Percentiles rank a stretch among this genome's conserved stretches.
These are phyloP conservation scores for Pseudopodoces humilis DNA, from an alignment of 2,113 vertebrate genomes.

Conservation along the genomic window DNA sequence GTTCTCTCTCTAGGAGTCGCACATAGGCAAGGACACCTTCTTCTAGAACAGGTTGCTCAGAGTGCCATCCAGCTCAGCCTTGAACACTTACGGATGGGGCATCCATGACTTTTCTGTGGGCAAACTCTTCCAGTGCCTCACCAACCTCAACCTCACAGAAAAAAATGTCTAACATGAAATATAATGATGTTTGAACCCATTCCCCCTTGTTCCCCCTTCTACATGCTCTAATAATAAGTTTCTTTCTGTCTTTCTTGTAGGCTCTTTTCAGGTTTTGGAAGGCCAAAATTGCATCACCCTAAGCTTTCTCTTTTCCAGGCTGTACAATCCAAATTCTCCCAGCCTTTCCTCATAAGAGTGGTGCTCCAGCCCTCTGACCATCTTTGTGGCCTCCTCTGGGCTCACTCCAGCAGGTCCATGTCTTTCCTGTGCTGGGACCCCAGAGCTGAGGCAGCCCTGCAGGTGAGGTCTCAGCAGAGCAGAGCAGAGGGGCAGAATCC, in stretches of 20 bases:
- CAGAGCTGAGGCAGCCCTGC: neutral
- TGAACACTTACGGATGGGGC: neutral
- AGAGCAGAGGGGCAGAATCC: neutral
- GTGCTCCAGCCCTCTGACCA: neutral
- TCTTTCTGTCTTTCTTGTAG: neutral
- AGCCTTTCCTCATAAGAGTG: neutral
- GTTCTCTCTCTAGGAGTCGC: neutral
- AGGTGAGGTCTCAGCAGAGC: neutral
- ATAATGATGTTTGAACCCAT: neutral
- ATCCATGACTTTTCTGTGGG: neutral
- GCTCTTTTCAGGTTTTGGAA: neutral
- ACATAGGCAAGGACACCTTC: neutral
- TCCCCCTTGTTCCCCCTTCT: neutral
- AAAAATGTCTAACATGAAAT: neutral
- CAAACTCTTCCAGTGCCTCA: neutral
- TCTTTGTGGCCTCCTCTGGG: neutral
- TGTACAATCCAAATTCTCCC: neutral
- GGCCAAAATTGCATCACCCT: neutral
- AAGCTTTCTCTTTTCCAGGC: neutral
- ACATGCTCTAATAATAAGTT: neutral
- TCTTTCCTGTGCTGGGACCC: neutral
- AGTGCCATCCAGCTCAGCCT: rapidly evolving
- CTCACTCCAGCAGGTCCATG: neutral
- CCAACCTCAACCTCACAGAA: neutral
- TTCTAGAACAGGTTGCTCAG: neutral